Evolutionary conservation across 2,888 invertebrate species (phyloP).

Genomic region (Synanthedon vespiformis): DNA sequence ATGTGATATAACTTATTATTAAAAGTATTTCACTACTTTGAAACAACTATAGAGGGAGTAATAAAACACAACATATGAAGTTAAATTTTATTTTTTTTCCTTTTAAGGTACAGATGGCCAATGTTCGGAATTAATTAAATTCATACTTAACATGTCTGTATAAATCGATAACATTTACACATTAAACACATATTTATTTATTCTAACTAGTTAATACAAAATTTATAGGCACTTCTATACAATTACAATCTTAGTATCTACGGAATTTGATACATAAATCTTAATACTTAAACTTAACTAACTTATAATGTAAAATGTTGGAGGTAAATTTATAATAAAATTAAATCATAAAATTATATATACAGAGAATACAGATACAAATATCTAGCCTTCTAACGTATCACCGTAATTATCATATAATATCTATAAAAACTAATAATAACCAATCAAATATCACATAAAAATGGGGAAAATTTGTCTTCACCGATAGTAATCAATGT

Average conservation of each 20-base stretch:
- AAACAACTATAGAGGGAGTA: no score
- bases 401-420: constrained; percentile 5
- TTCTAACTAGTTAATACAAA: not conserved
- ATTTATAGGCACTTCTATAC: not conserved
- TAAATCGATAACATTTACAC: not conserved
- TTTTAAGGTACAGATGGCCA: constrained; percentile 42
- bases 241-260: not conserved
- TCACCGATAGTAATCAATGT: not conserved
- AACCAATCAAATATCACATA: constrained; percentile 22
- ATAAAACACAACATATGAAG: not conserved
- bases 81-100: constrained; percentile 20
- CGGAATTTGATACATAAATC: no score
- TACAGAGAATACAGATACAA: not conserved
- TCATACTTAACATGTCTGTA: constrained; percentile 16
- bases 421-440: constrained; percentile 11
- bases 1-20: no score
- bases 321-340: not conserved
- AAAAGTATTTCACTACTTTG: no score
- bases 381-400: constrained; percentile 7
- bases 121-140: constrained; percentile 16
- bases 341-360: not conserved
- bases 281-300: not conserved
- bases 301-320: not conserved
- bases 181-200: constrained; percentile 5
- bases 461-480: constrained; percentile 13